These are phyloP conservation scores for Hetaerina americana DNA, from an alignment of 1,140 invertebrate genomes.

Conservation along the genomic window DNA sequence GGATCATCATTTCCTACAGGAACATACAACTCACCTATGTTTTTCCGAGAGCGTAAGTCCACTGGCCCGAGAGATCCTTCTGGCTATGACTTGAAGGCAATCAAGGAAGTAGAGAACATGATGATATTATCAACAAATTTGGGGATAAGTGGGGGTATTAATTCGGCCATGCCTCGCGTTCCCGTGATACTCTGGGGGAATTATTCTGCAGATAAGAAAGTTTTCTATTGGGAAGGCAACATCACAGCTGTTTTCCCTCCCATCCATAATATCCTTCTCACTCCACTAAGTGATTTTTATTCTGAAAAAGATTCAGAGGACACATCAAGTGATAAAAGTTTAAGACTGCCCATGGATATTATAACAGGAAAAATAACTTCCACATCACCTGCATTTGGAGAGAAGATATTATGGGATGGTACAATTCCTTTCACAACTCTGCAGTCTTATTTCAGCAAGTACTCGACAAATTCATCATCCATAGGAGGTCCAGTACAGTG, in stretches of 20 bases:
- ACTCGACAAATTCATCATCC: neutral
- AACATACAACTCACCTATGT: neutral
- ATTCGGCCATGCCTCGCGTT: neutral
- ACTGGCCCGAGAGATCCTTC: neutral
- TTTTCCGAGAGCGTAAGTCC: neutral
- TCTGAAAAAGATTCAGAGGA: neutral
- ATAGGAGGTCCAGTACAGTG: neutral
- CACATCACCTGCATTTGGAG: neutral
- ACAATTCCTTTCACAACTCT: neutral
- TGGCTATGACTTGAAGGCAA: neutral
- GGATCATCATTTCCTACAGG: neutral
- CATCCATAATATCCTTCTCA: neutral
- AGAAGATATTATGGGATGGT: constrained; percentile 5
- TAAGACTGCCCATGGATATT: neutral
- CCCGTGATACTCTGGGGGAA: neutral
- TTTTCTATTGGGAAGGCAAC: neutral
- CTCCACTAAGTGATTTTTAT: neutral
- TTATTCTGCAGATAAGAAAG: neutral
- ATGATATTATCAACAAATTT: neutral
- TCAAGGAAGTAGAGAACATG: neutral
- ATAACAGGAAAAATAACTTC: neutral
- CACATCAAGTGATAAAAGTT: neutral
- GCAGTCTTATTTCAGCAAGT: neutral
- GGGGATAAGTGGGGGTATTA: neutral
- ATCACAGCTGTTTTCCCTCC: neutral